These are phyloP conservation scores for Coptotermes formosanus DNA, from an alignment of 1,140 invertebrate genomes.

Conservation along the genomic window DNA sequence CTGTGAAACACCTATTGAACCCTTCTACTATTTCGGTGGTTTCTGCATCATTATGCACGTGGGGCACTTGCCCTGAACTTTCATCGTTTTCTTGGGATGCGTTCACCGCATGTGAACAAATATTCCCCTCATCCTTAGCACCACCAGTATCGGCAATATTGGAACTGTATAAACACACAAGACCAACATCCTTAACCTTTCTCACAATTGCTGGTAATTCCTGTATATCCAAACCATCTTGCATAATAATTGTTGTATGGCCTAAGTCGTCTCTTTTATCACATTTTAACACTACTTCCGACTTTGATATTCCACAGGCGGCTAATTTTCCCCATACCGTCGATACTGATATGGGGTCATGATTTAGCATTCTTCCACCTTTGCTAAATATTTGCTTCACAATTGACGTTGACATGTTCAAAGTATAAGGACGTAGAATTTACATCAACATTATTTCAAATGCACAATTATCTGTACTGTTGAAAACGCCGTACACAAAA, in stretches of 20 bases:
- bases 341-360: not conserved
- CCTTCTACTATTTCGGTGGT: constrained; percentile 45
- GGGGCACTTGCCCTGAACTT: not conserved
- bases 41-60: constrained; percentile 38
- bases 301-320: not conserved
- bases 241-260: constrained; percentile 60
- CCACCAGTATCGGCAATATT: constrained; percentile 18
- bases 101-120: not conserved
- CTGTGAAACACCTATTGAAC: constrained; percentile 43
- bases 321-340: not conserved
- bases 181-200: constrained; percentile 47
- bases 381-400: not conserved
- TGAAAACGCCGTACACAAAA: not conserved
- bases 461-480: not conserved
- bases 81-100: not conserved
- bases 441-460: not conserved
- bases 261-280: constrained; percentile 40
- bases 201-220: constrained; percentile 68
- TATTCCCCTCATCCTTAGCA: not conserved
- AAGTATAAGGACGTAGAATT: not conserved
- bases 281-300: not conserved
- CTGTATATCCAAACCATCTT: constrained; percentile 65
- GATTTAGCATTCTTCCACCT: not conserved
- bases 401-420: constrained; percentile 16
- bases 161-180: constrained; percentile 35